Percentiles rank a stretch among this genome's conserved stretches.
Evolutionary conservation across 92 coral and sea anemone species (phyloP).

Genomic region (Zoanthus solanderi): DNA sequence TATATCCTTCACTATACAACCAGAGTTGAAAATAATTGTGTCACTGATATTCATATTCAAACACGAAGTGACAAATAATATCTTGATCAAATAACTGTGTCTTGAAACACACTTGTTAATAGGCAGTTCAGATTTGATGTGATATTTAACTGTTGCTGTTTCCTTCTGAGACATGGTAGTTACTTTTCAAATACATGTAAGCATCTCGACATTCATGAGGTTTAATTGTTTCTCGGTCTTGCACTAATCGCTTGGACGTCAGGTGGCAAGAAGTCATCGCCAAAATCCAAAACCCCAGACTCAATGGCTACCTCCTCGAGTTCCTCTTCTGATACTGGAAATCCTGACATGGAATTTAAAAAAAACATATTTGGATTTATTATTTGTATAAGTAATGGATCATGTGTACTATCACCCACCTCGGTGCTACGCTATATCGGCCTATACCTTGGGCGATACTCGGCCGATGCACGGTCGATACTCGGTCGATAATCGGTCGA

Average conservation of each 20-base stretch:
- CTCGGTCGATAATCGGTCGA: too few relatives aligned
- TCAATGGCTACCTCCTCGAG: constrained; percentile 64
- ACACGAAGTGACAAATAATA: not conserved
- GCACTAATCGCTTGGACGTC: constrained; percentile 34
- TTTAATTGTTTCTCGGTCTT: constrained; percentile 43
- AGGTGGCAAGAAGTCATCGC: constrained; percentile 63
- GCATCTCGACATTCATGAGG: constrained; percentile 45
- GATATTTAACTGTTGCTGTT: not conserved
- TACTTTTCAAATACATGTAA: constrained; percentile 39
- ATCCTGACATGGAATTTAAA: constrained; percentile 53
- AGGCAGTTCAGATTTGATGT: not conserved
- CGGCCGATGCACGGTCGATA: too few relatives aligned
- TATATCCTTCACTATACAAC: not conserved
- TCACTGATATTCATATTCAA: not conserved
- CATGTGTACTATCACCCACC: too few relatives aligned
- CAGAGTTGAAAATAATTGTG: not conserved
- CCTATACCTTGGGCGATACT: too few relatives aligned
- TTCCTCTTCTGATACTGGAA: constrained; percentile 67
- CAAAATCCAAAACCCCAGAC: constrained; percentile 68
- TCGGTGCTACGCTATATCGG: too few relatives aligned
- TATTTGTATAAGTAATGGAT: not conserved
- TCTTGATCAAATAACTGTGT: not conserved
- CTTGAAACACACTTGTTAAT: too few relatives aligned
- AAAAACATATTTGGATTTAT: not conserved
- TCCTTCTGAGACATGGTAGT: not conserved